phyloP scores from a whole-genome alignment of 2,888 invertebrate genomes.

The Ophraella communa region DNA sequence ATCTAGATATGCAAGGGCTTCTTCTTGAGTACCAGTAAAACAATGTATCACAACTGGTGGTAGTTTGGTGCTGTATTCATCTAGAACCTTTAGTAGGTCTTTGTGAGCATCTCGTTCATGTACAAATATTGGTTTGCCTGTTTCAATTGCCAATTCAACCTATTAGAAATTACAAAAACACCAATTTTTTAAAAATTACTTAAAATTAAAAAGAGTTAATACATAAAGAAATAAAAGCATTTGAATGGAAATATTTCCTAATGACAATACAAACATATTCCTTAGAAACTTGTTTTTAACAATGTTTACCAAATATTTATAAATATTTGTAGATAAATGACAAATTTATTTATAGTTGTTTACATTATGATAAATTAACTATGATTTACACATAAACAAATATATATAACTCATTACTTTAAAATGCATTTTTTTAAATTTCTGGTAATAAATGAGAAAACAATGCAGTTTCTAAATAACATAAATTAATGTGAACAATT shows the following conservation, averaged over 20 bases:
- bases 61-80: conserved; percentile 62
- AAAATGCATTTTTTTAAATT: neutral
- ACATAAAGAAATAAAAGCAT: no score
- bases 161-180: conserved; percentile 54
- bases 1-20: conserved; percentile 82
- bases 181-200: no score
- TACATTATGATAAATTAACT: neutral
- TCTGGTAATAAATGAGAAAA: neutral
- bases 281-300: no score
- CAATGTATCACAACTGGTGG: conserved; percentile 91
- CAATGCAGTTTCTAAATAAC: no score
- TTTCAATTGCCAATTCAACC: conserved; percentile 84
- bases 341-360: neutral
- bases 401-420: neutral
- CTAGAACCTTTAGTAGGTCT: conserved; percentile 79
- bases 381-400: neutral
- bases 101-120: conserved; percentile 92
- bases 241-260: no score
- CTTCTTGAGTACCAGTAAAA: conserved; percentile 87
- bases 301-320: no score
- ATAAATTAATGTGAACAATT: no score
- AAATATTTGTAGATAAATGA: neutral
- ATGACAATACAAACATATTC: no score
- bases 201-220: no score
- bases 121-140: conserved; percentile 86